A percentile compares a stretch with the other conserved stretches of the same genome.
Conservation (phyloP, 2,888 invertebrate species). For the Patella depressa region DNA sequence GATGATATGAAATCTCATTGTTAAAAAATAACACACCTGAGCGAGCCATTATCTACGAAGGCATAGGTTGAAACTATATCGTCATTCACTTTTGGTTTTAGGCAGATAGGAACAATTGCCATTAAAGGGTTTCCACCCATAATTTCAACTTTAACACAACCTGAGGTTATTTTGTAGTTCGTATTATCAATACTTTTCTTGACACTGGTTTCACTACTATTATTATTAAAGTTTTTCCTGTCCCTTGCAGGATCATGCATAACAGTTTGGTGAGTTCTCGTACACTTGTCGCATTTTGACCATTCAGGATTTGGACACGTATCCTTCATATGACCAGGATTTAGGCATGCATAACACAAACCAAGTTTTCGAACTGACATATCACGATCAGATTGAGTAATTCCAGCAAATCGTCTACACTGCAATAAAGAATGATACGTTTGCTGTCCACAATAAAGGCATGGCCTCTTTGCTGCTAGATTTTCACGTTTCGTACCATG, state of each 20-base stretch:
- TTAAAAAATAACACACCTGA: background rate
- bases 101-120: background rate
- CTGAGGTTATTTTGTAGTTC: background rate
- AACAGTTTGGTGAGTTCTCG: too few species aligned
- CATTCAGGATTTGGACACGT: background rate
- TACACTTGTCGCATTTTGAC: too few species aligned
- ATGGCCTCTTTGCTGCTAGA: background rate
- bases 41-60: background rate
- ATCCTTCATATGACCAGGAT: background rate
- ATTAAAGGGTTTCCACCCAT: slow-evolving; percentile 2
- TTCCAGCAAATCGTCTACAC: background rate
- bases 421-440: background rate
- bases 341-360: background rate
- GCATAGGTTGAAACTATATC: background rate
- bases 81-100: background rate
- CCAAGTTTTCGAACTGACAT: background rate
- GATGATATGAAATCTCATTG: background rate
- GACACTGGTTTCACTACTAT: too few species aligned
- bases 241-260: too few species aligned
- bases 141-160: background rate
- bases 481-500: background rate
- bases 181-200: background rate
- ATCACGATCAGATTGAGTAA: background rate
- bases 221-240: too few species aligned
- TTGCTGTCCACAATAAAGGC: background rate